Conservation (phyloP, 2,113 vertebrate species). For the Paracyprichromis sp. region DNA sequence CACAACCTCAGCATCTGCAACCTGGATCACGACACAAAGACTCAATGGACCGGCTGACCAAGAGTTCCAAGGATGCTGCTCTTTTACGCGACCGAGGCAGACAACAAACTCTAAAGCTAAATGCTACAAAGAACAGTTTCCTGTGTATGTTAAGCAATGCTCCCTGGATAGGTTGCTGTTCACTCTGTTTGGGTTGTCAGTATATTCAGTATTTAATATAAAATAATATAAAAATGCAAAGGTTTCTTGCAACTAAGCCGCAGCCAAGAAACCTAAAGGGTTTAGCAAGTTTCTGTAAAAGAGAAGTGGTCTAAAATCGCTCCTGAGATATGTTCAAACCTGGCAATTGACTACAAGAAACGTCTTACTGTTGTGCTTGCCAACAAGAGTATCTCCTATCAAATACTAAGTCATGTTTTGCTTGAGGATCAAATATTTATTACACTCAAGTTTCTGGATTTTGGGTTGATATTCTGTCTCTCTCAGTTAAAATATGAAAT, state of each 20-base stretch:
- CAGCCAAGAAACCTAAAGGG: background rate
- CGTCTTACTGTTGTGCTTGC: background rate
- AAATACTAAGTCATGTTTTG: background rate
- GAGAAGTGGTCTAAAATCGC: background rate
- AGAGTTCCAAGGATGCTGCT: background rate
- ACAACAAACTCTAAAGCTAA: background rate
- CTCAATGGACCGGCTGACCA: accelerated
- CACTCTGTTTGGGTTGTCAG: background rate
- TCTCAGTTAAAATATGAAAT: background rate
- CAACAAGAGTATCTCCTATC: background rate
- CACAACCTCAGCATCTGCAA: background rate
- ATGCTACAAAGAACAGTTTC: background rate
- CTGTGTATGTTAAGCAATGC: background rate
- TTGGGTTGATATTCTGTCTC: background rate
- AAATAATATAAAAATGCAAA: background rate
- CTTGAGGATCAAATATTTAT: background rate
- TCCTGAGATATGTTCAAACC: background rate
- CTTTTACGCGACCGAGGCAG: accelerated
- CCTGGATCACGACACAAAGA: background rate
- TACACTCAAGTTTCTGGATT: background rate
- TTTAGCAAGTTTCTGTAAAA: background rate
- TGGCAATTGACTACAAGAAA: background rate
- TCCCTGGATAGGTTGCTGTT: background rate
- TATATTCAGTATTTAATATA: background rate
- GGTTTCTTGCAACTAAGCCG: background rate